A percentile compares a stretch with the other conserved stretches of the same genome.
Conservation (phyloP, 2,113 vertebrate species). For the Ploceus nigricollis region DNA sequence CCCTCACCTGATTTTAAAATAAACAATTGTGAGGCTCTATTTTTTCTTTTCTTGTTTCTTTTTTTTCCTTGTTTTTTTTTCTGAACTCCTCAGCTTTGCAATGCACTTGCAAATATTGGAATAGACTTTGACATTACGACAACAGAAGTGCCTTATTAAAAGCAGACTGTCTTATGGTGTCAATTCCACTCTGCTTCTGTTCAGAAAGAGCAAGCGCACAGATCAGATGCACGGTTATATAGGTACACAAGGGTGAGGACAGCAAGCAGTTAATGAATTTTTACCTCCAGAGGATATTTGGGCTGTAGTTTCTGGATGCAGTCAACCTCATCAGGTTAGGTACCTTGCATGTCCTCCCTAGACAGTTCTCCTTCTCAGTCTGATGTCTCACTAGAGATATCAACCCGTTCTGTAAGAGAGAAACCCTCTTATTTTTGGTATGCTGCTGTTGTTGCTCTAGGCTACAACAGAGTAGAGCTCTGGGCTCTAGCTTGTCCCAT, state of each 20-base stretch:
- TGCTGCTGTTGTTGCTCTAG: slow-evolving; percentile 11
- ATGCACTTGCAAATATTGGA: neutral
- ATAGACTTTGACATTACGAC: neutral
- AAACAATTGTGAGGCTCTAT: neutral
- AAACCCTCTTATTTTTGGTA: neutral
- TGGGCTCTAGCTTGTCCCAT: neutral
- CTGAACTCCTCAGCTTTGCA: neutral
- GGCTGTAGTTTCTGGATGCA: neutral
- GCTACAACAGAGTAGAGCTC: neutral
- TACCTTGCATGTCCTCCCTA: neutral
- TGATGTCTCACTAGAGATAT: neutral
- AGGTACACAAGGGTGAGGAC: neutral
- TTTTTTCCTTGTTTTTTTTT: neutral
- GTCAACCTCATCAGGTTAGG: neutral
- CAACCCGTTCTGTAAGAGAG: neutral
- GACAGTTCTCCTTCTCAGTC: neutral
- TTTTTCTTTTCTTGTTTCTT: neutral
- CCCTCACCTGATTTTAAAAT: neutral
- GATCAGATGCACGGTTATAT: neutral
- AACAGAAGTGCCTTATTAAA: neutral
- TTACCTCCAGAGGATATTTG: neutral
- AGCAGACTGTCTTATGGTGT: neutral
- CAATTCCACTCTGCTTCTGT: neutral
- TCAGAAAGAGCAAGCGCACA: neutral
- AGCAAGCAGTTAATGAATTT: neutral